phyloP scores from a whole-genome alignment of 2,113 vertebrate species.

The Cyprinus carpio region DNA sequence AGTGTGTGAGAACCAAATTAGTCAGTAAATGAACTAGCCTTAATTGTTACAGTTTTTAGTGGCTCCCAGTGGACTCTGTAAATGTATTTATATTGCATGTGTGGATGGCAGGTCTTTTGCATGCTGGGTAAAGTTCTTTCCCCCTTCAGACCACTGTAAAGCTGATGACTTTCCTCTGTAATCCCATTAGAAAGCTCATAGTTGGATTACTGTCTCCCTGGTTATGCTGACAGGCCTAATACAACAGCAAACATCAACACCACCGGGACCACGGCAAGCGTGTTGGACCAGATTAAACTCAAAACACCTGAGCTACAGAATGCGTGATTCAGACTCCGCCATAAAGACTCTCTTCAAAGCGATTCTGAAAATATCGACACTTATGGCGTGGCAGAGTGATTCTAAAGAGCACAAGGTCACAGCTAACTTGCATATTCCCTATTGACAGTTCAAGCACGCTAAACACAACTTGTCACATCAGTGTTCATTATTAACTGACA shows the following conservation, averaged over 20 bases:
- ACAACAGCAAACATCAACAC: conserved; percentile 33
- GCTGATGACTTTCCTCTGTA: conserved; percentile 42
- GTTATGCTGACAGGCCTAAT: conserved; percentile 44
- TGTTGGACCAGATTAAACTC: conserved; percentile 32
- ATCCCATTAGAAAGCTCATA: conserved; percentile 45
- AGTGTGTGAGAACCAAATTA: conserved; percentile 11
- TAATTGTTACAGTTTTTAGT: conserved; percentile 6
- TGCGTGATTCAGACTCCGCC: conserved; percentile 11
- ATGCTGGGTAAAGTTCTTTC: background rate
- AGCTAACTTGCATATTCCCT: background rate
- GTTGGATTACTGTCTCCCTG: conserved; percentile 41
- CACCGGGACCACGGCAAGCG: conserved; percentile 17
- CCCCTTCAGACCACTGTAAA: conserved; percentile 29
- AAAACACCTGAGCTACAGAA: conserved; percentile 35
- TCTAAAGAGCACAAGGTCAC: background rate
- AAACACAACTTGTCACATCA: background rate
- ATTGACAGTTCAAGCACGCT: background rate
- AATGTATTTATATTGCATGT: background rate
- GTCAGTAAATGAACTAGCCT: background rate
- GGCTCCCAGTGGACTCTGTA: background rate
- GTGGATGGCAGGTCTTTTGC: background rate
- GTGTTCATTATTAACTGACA: conserved; percentile 8
- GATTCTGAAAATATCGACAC: background rate
- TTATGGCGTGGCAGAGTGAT: background rate
- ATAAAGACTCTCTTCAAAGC: background rate